These are phyloP conservation scores for Idaea straminata DNA, from an alignment of 2,888 invertebrate genomes.

Conservation along the genomic window DNA sequence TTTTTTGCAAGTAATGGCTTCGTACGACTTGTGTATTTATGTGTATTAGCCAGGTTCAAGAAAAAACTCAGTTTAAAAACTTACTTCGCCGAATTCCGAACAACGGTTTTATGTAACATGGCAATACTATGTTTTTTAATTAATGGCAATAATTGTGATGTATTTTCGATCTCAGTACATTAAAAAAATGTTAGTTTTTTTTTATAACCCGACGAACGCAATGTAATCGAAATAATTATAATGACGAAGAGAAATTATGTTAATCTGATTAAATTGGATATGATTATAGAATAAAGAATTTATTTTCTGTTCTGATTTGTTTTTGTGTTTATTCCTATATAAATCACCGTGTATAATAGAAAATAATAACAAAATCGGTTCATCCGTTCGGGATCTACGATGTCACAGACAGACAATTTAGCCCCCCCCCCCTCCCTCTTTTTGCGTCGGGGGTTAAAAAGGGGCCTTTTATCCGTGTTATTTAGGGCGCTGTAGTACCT, in stretches of 20 bases:
- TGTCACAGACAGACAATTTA: no score
- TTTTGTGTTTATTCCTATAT: slow-evolving; percentile 40
- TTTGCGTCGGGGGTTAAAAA: no score
- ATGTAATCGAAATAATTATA: slow-evolving; percentile 31
- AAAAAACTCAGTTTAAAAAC: neutral
- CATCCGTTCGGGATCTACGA: no score
- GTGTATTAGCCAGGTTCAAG: neutral
- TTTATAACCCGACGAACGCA: slow-evolving; percentile 37
- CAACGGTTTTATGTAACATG: slow-evolving; percentile 33
- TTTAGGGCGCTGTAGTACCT: no score
- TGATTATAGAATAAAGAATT: slow-evolving; percentile 76
- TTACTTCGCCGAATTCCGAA: neutral
- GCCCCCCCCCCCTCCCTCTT: no score
- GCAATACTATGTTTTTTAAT: slow-evolving; percentile 33
- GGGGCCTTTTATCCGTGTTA: no score
- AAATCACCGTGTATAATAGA: neutral
- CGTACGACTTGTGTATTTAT: no score
- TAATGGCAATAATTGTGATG: slow-evolving; percentile 55
- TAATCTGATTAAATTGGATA: slow-evolving; percentile 76
- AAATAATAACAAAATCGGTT: no score
- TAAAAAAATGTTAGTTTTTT: slow-evolving; percentile 46
- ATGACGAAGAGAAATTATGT: slow-evolving; percentile 40
- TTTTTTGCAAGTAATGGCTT: no score
- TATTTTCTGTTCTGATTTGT: slow-evolving; percentile 73
- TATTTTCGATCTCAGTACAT: slow-evolving; percentile 73